Base-by-base conservation (phyloP, 1,140 invertebrate genomes). In the Drosophila nigromelanica region DNA sequence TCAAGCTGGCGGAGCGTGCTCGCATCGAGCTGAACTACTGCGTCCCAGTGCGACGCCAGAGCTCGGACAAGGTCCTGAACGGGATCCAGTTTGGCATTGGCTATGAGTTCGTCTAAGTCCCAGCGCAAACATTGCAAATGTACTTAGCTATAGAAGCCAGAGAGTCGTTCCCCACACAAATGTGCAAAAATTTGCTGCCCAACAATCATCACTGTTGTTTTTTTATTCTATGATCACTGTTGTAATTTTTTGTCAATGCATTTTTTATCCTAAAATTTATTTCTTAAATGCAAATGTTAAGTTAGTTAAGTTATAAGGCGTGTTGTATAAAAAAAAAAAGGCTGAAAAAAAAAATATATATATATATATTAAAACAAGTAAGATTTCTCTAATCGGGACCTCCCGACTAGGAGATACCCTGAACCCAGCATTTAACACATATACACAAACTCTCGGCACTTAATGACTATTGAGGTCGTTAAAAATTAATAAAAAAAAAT, bases 21-120 rank as follows among this genome's bases (percentile, higher is more conserved):
- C 86, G 91, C 27, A 91, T 92, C 35, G 91, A 92, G 61, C 69
- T 92, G 0, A 92, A 92, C 76, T 92, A 92, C 56, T 92, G 91
- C 56, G 54, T 91, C 40, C 91, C 91, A 3, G 18, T 92, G 43
- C 63, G 72, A 3, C 73, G 72, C 12, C 80, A 78, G 68, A 33
- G 39, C 21, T 76, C 73, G 11, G 90, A 92, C 63, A 82, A 77
- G 39, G 15, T 55, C 5, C 7, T 54, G 1, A 72, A 87, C 55
- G 90, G 89, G 51, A 92, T 92, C 66, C 91, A 92, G 75, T 90
- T 92, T 62, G 91, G 90, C 35, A 91, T 92, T 80, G 91, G 91
- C 50, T 92, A 91, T 56, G 91, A 92, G 51, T 92, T 92, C 52
- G 70, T 91, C 66, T 91, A 89, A 77, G 55, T 47, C 12, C 2